Evolutionary conservation across 2,113 vertebrate genomes (phyloP), one percentile per base, ranked within the genome.

Genomic region (Tylochromis polylepis): DNA sequence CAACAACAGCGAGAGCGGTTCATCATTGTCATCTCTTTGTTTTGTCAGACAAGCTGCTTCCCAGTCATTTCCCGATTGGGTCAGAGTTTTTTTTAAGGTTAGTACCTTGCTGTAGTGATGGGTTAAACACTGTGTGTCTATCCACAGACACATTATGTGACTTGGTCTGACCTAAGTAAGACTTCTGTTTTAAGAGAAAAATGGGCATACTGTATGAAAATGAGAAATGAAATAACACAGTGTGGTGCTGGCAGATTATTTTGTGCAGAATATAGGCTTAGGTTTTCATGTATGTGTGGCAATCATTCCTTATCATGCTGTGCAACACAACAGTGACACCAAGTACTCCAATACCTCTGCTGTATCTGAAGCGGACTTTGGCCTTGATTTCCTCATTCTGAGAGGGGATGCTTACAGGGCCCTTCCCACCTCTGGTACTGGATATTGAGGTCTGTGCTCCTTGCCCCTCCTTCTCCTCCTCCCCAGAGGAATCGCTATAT

Each of bases 401-500:
- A 57, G 65, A 27, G 15, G 83, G 7, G 53, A 38, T 2, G 16
- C 34, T 79, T n/a, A 38, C 59, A 11, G 51, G 46, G n/a, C 16
- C 15, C 34, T 29, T 79, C 60, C 80, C 78, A 34, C 10, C 62
- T 15, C 53, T 62, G 9, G n/a, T 6, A 1, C 57, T 16, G 6
- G 55, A 10, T 67, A 87, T 7, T 43, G 84, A 51, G 12, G 67
- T 14, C 59, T 16, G 16, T 3, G 41, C 15, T 75, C 41, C 67
- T 49, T 83, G 53, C 36, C 38, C 84, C 31, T 92, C 91, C 84
- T 60, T 60, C 29, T 96, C 91, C 87, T 96, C 96, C 6, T 95
- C 96, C 4, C 80, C 93, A 9, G 95, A 96, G 2, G 95, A 96
- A 79, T 95, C 92, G 6, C 91, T 95, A 91, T 92, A 94, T 22